These are phyloP conservation scores for Hormiphora californensis DNA, from an alignment of 37 sponge, comb jelly and placozoan species.

Conservation along the genomic window DNA sequence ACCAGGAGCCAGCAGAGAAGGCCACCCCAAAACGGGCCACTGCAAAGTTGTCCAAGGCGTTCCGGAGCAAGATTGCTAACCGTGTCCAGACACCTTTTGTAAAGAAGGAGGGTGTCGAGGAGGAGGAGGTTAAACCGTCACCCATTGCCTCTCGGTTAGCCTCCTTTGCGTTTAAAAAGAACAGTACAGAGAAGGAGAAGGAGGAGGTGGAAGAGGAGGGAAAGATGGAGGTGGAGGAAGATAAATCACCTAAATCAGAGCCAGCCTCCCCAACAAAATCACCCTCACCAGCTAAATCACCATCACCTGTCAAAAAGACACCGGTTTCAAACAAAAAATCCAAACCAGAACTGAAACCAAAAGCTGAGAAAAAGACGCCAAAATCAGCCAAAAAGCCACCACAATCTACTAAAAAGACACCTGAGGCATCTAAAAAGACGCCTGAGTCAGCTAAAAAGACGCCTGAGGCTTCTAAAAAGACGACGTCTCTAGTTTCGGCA, in stretches of 20 bases:
- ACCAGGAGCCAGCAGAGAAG: not conserved
- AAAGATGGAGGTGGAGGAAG: not conserved
- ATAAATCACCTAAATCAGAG: not conserved
- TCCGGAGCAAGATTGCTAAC: not conserved
- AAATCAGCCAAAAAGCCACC: not conserved
- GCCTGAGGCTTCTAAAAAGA: not conserved
- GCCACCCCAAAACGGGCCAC: slow-evolving; percentile 18
- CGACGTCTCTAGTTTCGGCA: not conserved
- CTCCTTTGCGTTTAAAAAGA: not conserved
- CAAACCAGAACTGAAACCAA: not conserved
- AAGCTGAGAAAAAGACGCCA: not conserved
- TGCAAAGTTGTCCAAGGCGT: slow-evolving; percentile 35
- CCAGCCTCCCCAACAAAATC: not conserved
- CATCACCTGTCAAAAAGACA: not conserved
- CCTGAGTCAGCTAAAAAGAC: not conserved
- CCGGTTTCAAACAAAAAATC: not conserved
- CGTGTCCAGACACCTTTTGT: slow-evolving; percentile 10
- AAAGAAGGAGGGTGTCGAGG: not conserved
- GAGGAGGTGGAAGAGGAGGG: not conserved
- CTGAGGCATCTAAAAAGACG: not conserved
- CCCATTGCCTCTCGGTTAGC: not conserved
- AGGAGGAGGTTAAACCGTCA: not conserved
- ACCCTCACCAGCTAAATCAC: too few relatives aligned
- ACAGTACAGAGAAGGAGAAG: not conserved
- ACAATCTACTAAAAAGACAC: not conserved